Evolutionary conservation across 2,797 vertebrate species (phyloP).

Genomic region (Hybognathus amarus): DNA sequence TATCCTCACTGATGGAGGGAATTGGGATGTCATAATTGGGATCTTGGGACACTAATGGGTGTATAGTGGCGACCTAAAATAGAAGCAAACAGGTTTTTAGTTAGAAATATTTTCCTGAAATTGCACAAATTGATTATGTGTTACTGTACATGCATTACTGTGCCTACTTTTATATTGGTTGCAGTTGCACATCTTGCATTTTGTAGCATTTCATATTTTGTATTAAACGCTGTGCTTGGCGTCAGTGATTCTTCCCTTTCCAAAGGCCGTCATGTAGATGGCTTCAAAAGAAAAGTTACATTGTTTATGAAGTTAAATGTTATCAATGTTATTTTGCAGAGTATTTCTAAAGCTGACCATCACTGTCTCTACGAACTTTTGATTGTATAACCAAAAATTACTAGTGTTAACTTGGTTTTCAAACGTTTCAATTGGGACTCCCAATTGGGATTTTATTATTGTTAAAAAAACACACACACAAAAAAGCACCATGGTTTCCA

Average conservation of each 20-base stretch:
- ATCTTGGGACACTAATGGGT: slow-evolving; percentile 74
- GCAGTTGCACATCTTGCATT: slow-evolving; percentile 20
- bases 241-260: slow-evolving; percentile 49
- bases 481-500: not conserved
- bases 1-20: slow-evolving; percentile 60
- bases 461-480: not conserved
- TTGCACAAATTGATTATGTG: not conserved
- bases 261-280: slow-evolving; percentile 44
- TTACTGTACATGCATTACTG: not conserved
- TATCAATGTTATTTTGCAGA: not conserved
- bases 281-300: slow-evolving; percentile 56
- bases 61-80: slow-evolving; percentile 80
- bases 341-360: not conserved
- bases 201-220: slow-evolving; percentile 55
- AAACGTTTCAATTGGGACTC: not conserved
- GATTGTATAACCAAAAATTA: not conserved
- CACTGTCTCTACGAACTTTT: not conserved
- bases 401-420: not conserved
- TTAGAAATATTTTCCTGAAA: not conserved
- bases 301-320: not conserved
- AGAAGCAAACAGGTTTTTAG: slow-evolving; percentile 20
- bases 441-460: not conserved
- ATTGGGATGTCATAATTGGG: slow-evolving; percentile 72
- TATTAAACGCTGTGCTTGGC: slow-evolving; percentile 57
- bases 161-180: slow-evolving; percentile 64